Percentiles rank a stretch among this genome's conserved stretches.
phyloP scores from a whole-genome alignment of 2,797 vertebrate species.

The Calcarius lapponicus region DNA sequence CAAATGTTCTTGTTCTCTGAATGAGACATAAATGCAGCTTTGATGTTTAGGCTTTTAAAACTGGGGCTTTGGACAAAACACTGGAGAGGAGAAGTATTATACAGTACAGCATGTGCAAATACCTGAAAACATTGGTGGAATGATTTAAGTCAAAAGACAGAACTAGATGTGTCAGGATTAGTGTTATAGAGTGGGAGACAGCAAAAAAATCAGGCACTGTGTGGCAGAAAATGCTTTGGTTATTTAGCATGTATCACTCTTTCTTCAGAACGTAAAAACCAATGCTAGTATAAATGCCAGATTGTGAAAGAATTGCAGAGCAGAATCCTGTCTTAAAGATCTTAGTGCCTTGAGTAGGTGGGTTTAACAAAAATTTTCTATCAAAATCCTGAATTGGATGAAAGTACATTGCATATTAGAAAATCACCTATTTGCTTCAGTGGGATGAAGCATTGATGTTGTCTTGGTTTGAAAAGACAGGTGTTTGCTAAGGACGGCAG shows the following conservation, averaged over 20 bases:
- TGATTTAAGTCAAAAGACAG: background rate
- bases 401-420: background rate
- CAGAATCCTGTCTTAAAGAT: background rate
- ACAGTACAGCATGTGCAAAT: background rate
- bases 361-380: background rate
- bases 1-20: slow-evolving; percentile 26
- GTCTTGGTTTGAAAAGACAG: background rate
- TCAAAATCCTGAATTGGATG: background rate
- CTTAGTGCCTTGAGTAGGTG: background rate
- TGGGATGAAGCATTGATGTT: background rate
- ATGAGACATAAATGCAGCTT: background rate
- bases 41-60: slow-evolving; percentile 20
- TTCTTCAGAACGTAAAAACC: background rate
- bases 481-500: background rate
- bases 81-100: background rate
- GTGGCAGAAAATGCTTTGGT: background rate
- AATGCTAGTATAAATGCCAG: background rate
- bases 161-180: background rate
- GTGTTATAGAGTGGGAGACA: background rate
- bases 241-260: background rate
- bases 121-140: background rate
- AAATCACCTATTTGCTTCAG: background rate
- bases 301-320: background rate
- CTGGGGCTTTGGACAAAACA: background rate
- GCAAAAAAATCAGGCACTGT: background rate